Evolutionary conservation across 2,888 invertebrate species (phyloP).

Genomic region (Neria commutata): DNA sequence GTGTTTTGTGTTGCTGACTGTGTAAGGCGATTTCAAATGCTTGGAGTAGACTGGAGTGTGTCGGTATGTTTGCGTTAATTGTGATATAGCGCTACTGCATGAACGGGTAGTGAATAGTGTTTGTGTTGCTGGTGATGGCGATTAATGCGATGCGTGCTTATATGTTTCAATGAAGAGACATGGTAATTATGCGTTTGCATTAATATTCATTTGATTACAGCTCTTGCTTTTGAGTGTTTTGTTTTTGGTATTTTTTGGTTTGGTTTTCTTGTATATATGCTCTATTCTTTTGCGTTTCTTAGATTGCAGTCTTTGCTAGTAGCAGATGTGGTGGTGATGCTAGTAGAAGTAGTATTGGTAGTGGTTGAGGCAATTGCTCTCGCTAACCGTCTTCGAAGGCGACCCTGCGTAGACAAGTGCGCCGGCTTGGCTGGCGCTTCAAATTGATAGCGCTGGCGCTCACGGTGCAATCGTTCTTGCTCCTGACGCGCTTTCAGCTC

Average conservation of each 20-base stretch:
- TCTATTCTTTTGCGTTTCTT: conserved; percentile 19
- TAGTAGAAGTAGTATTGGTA: conserved; percentile 16
- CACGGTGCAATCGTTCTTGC: conserved; percentile 62
- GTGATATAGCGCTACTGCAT: too few species aligned
- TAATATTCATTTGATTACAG: conserved; percentile 21
- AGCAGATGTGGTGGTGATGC: conserved; percentile 6
- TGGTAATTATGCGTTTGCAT: not conserved
- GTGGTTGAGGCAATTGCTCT: too few species aligned
- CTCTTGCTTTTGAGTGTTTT: conserved; percentile 19
- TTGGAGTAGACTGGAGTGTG: not conserved
- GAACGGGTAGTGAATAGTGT: not conserved
- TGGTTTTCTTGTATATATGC: conserved; percentile 30
- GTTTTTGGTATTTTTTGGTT: conserved; percentile 25
- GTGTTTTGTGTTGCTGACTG: conserved; percentile 3
- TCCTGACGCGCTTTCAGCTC: conserved; percentile 61
- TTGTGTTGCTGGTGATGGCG: not conserved
- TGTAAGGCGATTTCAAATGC: conserved; percentile 1
- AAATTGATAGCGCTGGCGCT: conserved; percentile 37
- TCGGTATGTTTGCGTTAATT: conserved; percentile 9
- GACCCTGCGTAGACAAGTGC: conserved; percentile 54
- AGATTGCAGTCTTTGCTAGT: conserved; percentile 18
- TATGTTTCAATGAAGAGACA: not conserved
- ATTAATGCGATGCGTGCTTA: conserved; percentile 2
- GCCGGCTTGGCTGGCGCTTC: conserved; percentile 40
- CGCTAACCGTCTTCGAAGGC: conserved; percentile 66